phyloP scores from a whole-genome alignment of 2,888 invertebrate genomes.

The Bombyx huttoni region DNA sequence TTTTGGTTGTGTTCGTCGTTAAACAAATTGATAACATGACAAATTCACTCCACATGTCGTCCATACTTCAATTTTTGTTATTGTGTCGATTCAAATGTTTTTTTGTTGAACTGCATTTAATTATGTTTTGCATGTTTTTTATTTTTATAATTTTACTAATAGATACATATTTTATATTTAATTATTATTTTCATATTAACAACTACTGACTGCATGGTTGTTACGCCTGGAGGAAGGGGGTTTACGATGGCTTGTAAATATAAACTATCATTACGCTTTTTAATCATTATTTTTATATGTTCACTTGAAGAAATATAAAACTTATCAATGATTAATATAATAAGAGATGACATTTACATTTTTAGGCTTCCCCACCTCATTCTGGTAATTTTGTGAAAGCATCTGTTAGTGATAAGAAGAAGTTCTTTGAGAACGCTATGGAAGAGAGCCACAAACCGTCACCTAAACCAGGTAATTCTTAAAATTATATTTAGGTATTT shows the following conservation, averaged over 20 bases:
- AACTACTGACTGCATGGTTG: slow-evolving; percentile 61
- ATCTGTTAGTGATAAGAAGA: slow-evolving; percentile 93
- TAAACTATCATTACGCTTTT: slow-evolving; percentile 55
- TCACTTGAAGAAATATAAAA: slow-evolving; percentile 2
- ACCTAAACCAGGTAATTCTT: slow-evolving; percentile 80
- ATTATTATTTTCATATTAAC: slow-evolving; percentile 35
- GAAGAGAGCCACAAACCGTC: slow-evolving; percentile 90
- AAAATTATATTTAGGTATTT: background rate
- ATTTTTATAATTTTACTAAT: slow-evolving; percentile 41
- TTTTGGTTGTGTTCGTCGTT: slow-evolving; percentile 71
- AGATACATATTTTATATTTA: slow-evolving; percentile 25
- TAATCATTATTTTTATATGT: slow-evolving; percentile 29
- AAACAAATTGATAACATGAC: slow-evolving; percentile 40
- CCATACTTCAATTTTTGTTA: slow-evolving; percentile 45
- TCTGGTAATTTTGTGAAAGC: slow-evolving; percentile 84
- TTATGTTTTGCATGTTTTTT: slow-evolving; percentile 64
- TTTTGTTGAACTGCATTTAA: slow-evolving; percentile 57
- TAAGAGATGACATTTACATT: slow-evolving; percentile 14
- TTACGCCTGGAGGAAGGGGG: slow-evolving; percentile 52
- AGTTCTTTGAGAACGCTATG: slow-evolving; percentile 96
- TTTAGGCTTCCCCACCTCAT: slow-evolving; percentile 76
- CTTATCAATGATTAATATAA: slow-evolving; percentile 7
- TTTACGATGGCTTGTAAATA: slow-evolving; percentile 53
- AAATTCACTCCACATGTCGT: slow-evolving; percentile 43
- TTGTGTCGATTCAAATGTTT: slow-evolving; percentile 35